These are phyloP conservation scores for Benthosema pterotum DNA, from an alignment of 2,797 vertebrate species.

Conservation along the genomic window DNA sequence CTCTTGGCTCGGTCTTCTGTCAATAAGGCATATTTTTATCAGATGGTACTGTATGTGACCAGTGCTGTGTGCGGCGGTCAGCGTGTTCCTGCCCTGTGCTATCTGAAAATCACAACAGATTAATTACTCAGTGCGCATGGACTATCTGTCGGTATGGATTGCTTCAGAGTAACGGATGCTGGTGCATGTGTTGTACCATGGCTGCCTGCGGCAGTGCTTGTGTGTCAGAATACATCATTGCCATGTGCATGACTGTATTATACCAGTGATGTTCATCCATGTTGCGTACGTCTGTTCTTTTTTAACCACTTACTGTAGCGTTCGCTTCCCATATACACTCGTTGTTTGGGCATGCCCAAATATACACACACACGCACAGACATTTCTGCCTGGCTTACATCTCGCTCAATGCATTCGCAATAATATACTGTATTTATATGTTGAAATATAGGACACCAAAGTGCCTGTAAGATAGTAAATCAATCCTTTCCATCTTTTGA, in stretches of 20 bases:
- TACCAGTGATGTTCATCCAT: slow-evolving; percentile 37
- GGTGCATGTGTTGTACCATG: slow-evolving; percentile 56
- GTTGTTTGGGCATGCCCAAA: no score
- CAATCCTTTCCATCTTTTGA: slow-evolving; percentile 33
- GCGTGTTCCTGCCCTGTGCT: slow-evolving; percentile 43
- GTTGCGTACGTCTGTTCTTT: slow-evolving; percentile 47
- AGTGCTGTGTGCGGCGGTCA: slow-evolving; percentile 37
- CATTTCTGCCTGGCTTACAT: no score
- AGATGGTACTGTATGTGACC: slow-evolving; percentile 49
- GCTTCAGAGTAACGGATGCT: slow-evolving; percentile 29
- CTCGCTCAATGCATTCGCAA: no score
- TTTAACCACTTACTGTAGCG: neutral
- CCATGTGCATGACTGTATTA: slow-evolving; percentile 60
- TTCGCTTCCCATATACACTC: no score
- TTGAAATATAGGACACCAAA: no score
- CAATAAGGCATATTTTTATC: slow-evolving; percentile 56
- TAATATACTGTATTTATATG: no score
- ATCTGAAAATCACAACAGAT: slow-evolving; percentile 53
- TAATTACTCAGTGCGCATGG: slow-evolving; percentile 23
- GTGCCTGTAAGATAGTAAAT: slow-evolving; percentile 7
- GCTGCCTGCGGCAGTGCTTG: slow-evolving; percentile 51
- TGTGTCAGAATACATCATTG: slow-evolving; percentile 54
- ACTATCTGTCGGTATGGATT: slow-evolving; percentile 31
- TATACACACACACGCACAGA: no score
- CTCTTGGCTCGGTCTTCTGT: slow-evolving; percentile 45